These are phyloP conservation scores for Pomatorhinus ruficollis DNA, from an alignment of 2,113 vertebrate species.

Conservation along the genomic window DNA sequence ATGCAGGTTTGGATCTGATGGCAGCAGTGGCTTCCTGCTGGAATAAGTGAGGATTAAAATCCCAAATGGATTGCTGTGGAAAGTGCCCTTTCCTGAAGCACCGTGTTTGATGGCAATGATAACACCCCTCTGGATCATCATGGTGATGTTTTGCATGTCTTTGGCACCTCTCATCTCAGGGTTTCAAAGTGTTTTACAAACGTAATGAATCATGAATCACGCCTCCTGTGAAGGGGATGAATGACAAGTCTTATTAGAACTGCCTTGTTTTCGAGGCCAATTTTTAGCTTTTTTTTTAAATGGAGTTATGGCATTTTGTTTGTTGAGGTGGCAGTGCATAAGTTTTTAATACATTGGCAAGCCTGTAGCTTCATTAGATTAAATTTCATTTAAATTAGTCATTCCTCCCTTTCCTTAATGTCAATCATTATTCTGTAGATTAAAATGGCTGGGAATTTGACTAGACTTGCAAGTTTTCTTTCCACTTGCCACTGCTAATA, in stretches of 20 bases:
- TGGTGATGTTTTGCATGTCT: neutral
- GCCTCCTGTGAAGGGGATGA: neutral
- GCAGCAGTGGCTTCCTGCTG: neutral
- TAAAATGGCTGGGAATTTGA: neutral
- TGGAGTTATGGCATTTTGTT: neutral
- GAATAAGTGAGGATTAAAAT: neutral
- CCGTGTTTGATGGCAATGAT: neutral
- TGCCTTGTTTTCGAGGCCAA: neutral
- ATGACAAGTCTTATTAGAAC: neutral
- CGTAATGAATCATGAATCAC: neutral
- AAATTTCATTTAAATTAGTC: neutral
- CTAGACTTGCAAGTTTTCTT: neutral
- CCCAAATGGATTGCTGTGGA: neutral
- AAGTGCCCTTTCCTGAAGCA: neutral
- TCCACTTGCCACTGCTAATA: neutral
- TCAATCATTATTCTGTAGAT: neutral
- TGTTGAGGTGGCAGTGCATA: neutral
- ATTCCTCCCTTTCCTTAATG: neutral
- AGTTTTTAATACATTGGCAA: neutral
- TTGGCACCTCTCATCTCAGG: neutral
- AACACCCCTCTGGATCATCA: neutral
- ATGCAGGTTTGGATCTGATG: neutral
- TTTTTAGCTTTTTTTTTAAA: neutral
- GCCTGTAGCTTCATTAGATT: neutral
- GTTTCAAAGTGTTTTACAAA: neutral